Percentiles rank a stretch among this genome's conserved stretches.
Evolutionary conservation across 2,797 vertebrate species (phyloP).

Genomic region (Hippocampus kuda): DNA sequence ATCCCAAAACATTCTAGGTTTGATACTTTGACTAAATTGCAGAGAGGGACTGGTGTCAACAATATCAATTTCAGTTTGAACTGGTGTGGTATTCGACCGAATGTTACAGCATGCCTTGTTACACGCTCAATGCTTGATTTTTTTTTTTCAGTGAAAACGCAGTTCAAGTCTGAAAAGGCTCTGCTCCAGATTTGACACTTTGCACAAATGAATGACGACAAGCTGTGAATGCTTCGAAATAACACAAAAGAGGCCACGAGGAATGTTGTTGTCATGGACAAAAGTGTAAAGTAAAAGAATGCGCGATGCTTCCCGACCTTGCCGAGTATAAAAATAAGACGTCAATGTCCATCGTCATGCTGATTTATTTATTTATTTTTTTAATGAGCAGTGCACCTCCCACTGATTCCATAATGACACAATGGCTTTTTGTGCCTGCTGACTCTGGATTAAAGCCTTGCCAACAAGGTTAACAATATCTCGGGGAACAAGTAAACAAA

Average conservation of each 20-base stretch:
- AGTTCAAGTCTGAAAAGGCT: too few relatives aligned
- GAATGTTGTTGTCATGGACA: not conserved
- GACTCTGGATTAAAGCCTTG: slow-evolving; percentile 58
- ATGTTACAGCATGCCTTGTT: too few relatives aligned
- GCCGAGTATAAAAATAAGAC: not conserved
- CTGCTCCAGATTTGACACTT: too few relatives aligned
- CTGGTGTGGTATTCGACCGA: too few relatives aligned
- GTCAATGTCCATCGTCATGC: not conserved
- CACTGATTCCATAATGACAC: slow-evolving; percentile 57
- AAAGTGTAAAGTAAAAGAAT: not conserved
- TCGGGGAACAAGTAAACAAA: slow-evolving; percentile 8
- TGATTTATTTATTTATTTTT: slow-evolving; percentile 42
- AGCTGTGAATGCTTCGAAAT: not conserved
- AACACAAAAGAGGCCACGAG: not conserved
- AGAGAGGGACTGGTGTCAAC: too few relatives aligned
- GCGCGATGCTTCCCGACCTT: not conserved
- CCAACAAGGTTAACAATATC: slow-evolving; percentile 13
- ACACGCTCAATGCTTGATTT: too few relatives aligned
- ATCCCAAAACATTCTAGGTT: too few relatives aligned
- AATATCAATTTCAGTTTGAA: too few relatives aligned
- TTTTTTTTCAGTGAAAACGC: too few relatives aligned
- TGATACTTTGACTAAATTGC: too few relatives aligned
- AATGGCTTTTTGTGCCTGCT: slow-evolving; percentile 47
- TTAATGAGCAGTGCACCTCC: slow-evolving; percentile 55
- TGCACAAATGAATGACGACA: not conserved